Conservation (phyloP, 1,140 invertebrate species). For the Xylocopa sonorina region DNA sequence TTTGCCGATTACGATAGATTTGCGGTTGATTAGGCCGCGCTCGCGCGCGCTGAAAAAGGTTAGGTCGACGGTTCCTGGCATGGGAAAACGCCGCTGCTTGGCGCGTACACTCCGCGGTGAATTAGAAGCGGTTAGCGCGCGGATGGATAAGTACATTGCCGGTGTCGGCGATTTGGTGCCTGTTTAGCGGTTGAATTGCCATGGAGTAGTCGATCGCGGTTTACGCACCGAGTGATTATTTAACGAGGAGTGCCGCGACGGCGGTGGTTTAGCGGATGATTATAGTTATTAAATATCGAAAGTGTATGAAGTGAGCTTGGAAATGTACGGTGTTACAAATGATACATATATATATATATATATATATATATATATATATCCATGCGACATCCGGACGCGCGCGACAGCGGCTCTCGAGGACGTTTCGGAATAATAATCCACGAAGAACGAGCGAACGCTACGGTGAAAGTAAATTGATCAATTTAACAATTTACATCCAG, state of each 20-base stretch:
- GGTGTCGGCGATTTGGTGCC: not conserved
- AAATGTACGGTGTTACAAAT: too few species aligned
- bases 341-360: too few species aligned
- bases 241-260: not conserved
- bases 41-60: not conserved
- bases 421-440: too few species aligned
- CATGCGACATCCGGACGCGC: too few species aligned
- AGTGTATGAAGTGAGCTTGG: too few species aligned
- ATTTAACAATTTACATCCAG: not conserved
- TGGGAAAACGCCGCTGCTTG: not conserved
- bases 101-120: not conserved
- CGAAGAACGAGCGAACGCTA: too few species aligned
- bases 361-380: too few species aligned
- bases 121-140: not conserved
- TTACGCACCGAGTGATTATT: not conserved
- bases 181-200: not conserved
- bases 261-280: not conserved
- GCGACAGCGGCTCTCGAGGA: too few species aligned
- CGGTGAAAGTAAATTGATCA: not conserved
- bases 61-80: not conserved
- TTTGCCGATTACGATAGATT: slow-evolving; percentile 1
- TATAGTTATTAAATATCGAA: not conserved
- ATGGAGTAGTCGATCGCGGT: not conserved
- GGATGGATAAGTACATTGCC: slow-evolving; percentile 2
- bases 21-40: not conserved